Evolutionary conservation across 2,888 invertebrate species (phyloP), one percentile per base, ranked within the genome.

Genomic region (Agrotis clavis): DNA sequence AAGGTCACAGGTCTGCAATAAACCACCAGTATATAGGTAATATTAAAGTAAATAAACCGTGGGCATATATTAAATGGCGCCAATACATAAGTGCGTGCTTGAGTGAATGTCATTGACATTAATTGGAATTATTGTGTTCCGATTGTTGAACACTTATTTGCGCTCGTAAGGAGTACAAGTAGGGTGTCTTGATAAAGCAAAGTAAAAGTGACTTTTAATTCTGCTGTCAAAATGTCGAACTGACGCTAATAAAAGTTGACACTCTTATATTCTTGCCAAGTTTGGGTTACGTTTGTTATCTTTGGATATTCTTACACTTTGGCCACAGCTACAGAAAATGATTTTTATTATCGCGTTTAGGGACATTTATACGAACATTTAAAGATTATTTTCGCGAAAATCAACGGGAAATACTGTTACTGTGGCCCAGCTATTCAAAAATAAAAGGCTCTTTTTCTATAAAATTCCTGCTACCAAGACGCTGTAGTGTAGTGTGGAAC

Each of bases 81-180:
- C 81, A 81, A 74, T 45, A 45, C 25, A 47, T 68, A 16, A 64
- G 47, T 63, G 54, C 54, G 61, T 61, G 59, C 69, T 61, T 59
- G 54, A 59, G 51, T 45, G 57, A 50, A 6, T 67, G 80, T 64
- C 80, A 80, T 71, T 85, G 83, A 78, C 81, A 81, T 60, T 67
- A 72, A 81, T 83, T 67, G 13, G 61, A 62, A 45, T 45, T 48
- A 62, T 45, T 67, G 11, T 30, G 35, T 50, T 56, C 56, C 50
- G 66, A 53, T 71, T 62, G 64, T 53, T 66, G 25, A 47, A 53
- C 11, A 41, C 41, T 41, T 56, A 54, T 64, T 67, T 60, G 4
- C 45, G 14, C 13, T 47, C 21, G 51, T 45, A 11, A 4, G 14
- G 57, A 48, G 41, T 74, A 65, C 65, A 71, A 61, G 60, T 61